A percentile compares a stretch with the other conserved stretches of the same genome.
Evolutionary conservation across 2,113 vertebrate species (phyloP).

Genomic region (Halichoerus grypus): DNA sequence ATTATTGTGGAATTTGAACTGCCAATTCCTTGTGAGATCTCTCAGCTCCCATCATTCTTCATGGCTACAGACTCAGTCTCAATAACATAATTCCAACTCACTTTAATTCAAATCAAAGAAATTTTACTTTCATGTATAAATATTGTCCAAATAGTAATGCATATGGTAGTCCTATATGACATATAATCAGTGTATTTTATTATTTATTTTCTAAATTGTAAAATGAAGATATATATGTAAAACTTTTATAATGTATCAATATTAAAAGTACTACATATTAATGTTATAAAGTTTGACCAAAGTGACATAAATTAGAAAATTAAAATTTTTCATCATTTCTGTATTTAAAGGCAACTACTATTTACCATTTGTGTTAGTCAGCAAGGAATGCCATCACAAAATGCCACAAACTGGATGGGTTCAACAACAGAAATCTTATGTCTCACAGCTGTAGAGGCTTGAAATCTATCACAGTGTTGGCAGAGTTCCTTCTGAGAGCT

Average conservation of each 20-base stretch:
- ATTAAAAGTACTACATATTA: neutral
- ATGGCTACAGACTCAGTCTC: neutral
- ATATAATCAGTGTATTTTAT: neutral
- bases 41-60: neutral
- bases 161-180: neutral
- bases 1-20: neutral
- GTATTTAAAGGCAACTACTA: neutral
- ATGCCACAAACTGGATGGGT: neutral
- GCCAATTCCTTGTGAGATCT: neutral
- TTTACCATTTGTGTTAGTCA: neutral
- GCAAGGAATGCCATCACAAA: neutral
- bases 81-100: neutral
- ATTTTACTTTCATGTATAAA: neutral
- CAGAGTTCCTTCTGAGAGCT: neutral
- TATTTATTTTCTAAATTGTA: neutral
- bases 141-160: neutral
- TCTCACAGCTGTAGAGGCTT: neutral
- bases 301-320: neutral
- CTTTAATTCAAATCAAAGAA: neutral
- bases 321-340: neutral
- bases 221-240: neutral
- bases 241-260: neutral
- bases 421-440: neutral
- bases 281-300: neutral
- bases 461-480: too few relatives aligned